Evolutionary conservation across 2,888 invertebrate genomes (phyloP).

Genomic region (Acanthacorydalis orientalis): DNA sequence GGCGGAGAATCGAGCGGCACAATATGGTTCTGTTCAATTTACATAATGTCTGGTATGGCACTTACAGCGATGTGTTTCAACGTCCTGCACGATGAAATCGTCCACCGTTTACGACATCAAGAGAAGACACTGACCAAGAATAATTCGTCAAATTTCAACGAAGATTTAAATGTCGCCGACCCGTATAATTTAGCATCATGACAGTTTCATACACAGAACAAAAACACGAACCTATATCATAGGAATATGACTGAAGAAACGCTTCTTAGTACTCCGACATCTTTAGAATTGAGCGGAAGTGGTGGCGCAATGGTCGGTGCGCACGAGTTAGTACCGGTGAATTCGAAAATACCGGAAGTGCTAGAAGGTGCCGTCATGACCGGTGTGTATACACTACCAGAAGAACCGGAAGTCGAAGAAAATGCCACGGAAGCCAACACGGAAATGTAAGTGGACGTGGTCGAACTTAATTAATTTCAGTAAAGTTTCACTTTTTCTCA

Average conservation of each 20-base stretch:
- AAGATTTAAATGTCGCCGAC: constrained; percentile 44
- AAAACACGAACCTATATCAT: constrained; percentile 38
- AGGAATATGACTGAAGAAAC: constrained; percentile 41
- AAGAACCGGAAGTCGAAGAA: constrained; percentile 35
- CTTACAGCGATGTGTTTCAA: constrained; percentile 83
- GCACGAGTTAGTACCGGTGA: constrained; percentile 24
- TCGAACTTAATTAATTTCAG: background rate
- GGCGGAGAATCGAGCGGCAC: constrained; percentile 49
- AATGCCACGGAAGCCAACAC: constrained; percentile 28
- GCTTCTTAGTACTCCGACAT: constrained; percentile 36
- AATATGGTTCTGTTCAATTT: constrained; percentile 77
- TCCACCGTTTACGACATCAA: constrained; percentile 58
- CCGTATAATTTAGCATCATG: constrained; percentile 55
- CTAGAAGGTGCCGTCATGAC: constrained; percentile 27
- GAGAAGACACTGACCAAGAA: constrained; percentile 42
- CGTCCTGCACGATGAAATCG: constrained; percentile 75
- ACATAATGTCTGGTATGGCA: constrained; percentile 74
- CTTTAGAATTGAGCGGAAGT: constrained; percentile 13
- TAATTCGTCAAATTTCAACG: constrained; percentile 38
- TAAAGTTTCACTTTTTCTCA: background rate
- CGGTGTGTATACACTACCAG: constrained; percentile 36
- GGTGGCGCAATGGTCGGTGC: background rate
- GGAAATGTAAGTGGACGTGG: constrained; percentile 18
- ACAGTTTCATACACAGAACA: constrained; percentile 44
- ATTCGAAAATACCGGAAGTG: constrained; percentile 22